Evolutionary conservation across 2,888 invertebrate genomes (phyloP).

Genomic region (Mechanitis messenoides): DNA sequence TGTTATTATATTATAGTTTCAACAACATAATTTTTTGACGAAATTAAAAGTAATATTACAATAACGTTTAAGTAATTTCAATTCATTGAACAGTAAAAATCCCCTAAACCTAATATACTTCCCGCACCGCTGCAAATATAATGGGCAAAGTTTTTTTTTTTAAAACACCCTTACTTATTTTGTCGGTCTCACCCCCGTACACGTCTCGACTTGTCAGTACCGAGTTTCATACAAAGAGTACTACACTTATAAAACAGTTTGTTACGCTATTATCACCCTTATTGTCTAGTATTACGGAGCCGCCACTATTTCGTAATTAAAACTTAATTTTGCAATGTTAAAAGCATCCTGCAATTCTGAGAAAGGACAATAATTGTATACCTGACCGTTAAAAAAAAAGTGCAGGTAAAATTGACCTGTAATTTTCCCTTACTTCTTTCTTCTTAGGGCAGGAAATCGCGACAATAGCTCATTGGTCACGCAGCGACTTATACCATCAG

Average conservation of each 20-base stretch:
- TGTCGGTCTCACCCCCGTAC: conserved; percentile 29
- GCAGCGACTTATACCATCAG: conserved; percentile 17
- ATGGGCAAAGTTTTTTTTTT: conserved; percentile 9
- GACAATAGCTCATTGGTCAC: conserved; percentile 57
- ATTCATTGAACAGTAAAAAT: conserved; percentile 35
- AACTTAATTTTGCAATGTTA: conserved; percentile 38
- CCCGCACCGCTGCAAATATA: conserved; percentile 30
- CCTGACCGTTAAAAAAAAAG: conserved; percentile 51
- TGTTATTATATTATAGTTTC: background rate
- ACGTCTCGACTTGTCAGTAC: conserved; percentile 31
- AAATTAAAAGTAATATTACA: background rate
- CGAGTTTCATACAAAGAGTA: conserved; percentile 21
- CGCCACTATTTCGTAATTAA: conserved; percentile 15
- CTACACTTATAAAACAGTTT: conserved; percentile 9
- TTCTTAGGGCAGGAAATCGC: conserved; percentile 60
- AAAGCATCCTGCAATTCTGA: conserved; percentile 40
- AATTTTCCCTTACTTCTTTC: conserved; percentile 45
- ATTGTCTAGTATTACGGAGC: conserved; percentile 30
- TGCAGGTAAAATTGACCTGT: conserved; percentile 54
- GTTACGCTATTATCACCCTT: conserved; percentile 34
- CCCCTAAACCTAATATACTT: conserved; percentile 28
- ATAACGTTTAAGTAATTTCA: conserved; percentile 34
- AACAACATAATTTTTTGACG: background rate
- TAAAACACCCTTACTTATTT: conserved; percentile 21
- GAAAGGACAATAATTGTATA: conserved; percentile 47